phyloP scores from a whole-genome alignment of 2,888 invertebrate genomes.

The Drosophila picticornis region DNA sequence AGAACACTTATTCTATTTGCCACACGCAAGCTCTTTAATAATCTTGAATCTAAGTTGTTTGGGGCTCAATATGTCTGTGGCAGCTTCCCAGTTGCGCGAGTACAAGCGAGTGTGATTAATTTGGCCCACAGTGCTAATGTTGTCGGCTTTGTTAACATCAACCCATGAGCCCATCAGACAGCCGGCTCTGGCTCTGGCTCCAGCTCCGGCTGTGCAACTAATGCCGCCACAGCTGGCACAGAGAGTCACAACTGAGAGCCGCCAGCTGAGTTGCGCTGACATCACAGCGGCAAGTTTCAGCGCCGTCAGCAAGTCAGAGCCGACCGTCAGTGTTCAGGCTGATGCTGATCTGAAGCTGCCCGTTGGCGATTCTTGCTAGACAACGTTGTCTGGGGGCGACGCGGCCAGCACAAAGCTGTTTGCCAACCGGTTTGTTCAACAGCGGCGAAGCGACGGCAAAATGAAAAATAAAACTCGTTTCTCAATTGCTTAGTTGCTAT shows the following conservation, averaged over 20 bases:
- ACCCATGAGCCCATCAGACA: slow-evolving; percentile 63
- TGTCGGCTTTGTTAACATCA: slow-evolving; percentile 60
- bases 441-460: neutral
- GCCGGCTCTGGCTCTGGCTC: slow-evolving; percentile 2
- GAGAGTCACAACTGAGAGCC: slow-evolving; percentile 26
- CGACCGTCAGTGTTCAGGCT: slow-evolving; percentile 13
- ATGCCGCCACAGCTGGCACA: slow-evolving; percentile 22
- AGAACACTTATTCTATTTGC: slow-evolving; percentile 5
- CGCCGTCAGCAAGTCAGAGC: slow-evolving; percentile 5
- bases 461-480: slow-evolving; percentile 72
- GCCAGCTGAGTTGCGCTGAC: slow-evolving; percentile 34
- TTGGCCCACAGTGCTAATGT: slow-evolving; percentile 56
- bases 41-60: slow-evolving; percentile 23
- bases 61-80: neutral
- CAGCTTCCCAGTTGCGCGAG: neutral
- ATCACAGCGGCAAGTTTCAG: slow-evolving; percentile 37
- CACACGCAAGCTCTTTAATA: slow-evolving; percentile 12
- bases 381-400: slow-evolving; percentile 40
- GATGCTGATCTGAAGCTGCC: slow-evolving; percentile 32
- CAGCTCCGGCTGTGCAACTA: slow-evolving; percentile 20
- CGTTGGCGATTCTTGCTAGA: slow-evolving; percentile 57
- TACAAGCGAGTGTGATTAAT: neutral
- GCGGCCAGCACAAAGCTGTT: slow-evolving; percentile 39
- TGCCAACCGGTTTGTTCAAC: slow-evolving; percentile 67
- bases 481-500: slow-evolving; percentile 34